phyloP scores from a whole-genome alignment of 2,113 vertebrate genomes.

The Plotosus lineatus region DNA sequence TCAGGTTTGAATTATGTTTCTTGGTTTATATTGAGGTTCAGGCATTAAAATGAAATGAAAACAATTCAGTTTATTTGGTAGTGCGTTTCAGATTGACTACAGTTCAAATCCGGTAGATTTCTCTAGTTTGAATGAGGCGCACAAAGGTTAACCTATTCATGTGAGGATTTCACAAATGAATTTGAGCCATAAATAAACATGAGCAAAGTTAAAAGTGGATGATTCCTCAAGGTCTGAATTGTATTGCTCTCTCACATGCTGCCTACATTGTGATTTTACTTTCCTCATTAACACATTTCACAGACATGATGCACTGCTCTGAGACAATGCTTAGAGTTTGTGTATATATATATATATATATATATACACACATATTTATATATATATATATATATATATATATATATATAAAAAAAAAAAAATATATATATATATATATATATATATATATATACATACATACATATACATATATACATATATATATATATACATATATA shows the following conservation, averaged over 20 bases:
- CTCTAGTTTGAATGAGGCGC: neutral
- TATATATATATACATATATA: too few relatives aligned
- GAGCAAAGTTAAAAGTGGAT: constrained; percentile 10
- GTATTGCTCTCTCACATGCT: constrained; percentile 13
- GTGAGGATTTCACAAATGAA: constrained; percentile 28
- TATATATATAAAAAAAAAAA: too few relatives aligned
- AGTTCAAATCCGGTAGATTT: neutral
- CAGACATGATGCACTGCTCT: too few relatives aligned
- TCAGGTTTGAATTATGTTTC: neutral
- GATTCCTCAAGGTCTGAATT: constrained; percentile 10
- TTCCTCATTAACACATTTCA: constrained; percentile 51
- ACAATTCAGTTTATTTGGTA: neutral
- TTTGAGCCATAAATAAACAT: constrained; percentile 32
- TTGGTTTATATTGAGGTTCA: constrained; percentile 1
- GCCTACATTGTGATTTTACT: constrained; percentile 32
- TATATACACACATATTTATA: too few relatives aligned
- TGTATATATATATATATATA: too few relatives aligned
- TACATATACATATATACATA: too few relatives aligned
- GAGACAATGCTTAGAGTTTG: too few relatives aligned
- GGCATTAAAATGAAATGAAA: neutral
- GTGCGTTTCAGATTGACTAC: neutral
- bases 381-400: too few relatives aligned
- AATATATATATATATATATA: too few relatives aligned
- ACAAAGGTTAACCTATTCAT: constrained; percentile 27
- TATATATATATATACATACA: too few relatives aligned